Conservation (phyloP, 2,888 invertebrate species). For the Pseudanteris insignis region DNA sequence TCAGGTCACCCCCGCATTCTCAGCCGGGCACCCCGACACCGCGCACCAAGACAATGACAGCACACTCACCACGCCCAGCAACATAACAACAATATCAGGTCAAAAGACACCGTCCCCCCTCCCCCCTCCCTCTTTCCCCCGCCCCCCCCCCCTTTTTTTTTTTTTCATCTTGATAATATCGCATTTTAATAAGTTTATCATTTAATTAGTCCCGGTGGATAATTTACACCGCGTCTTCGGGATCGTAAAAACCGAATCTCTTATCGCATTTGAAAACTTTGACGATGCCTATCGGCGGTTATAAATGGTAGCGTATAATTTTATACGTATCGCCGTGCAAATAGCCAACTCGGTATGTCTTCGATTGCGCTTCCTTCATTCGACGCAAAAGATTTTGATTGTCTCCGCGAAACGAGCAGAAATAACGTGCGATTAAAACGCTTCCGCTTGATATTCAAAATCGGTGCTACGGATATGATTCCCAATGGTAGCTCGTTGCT, state of each 20-base stretch:
- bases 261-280: slow-evolving; percentile 20
- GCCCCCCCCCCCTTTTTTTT: too few species aligned
- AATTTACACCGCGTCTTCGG: slow-evolving; percentile 8
- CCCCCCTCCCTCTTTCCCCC: too few species aligned
- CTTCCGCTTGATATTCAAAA: slow-evolving; percentile 31
- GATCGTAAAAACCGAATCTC: slow-evolving; percentile 8
- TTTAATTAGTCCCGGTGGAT: slow-evolving; percentile 26
- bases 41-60: too few species aligned
- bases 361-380: slow-evolving; percentile 2
- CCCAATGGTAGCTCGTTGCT: slow-evolving; percentile 42
- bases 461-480: slow-evolving; percentile 14
- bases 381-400: neutral
- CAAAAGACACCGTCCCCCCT: too few species aligned
- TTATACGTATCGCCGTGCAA: too few species aligned
- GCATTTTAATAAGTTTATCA: slow-evolving; percentile 33
- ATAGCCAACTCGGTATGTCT: too few species aligned
- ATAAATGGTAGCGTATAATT: slow-evolving; percentile 20
- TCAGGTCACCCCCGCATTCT: too few species aligned
- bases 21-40: too few species aligned
- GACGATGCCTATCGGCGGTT: slow-evolving; percentile 19
- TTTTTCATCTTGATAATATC: slow-evolving; percentile 29
- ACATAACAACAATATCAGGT: too few species aligned
- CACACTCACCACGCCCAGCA: too few species aligned
- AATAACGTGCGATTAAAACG: slow-evolving; percentile 2
- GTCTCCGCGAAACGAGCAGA: neutral